Base-by-base conservation (phyloP, 30 jellyfish, hydroid and myxozoan species). In the Hydractinia symbiolongicarpus region DNA sequence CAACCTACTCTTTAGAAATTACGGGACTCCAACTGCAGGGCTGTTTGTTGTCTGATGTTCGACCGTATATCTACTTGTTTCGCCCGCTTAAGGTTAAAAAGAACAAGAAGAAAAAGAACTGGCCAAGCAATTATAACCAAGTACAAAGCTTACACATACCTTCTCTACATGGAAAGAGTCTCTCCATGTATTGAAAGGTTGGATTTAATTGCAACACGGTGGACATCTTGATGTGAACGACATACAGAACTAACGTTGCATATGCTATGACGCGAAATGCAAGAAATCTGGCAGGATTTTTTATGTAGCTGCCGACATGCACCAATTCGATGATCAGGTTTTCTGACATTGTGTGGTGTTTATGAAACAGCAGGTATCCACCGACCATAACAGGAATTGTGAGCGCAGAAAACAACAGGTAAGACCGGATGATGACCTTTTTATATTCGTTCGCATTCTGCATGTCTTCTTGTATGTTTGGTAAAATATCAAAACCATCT, bases 381-480 rank as follows among this genome's bases (percentile, higher is more conserved):
- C 70, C 70, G 19, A 60, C 19, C 70, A 60, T 60, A 60, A 60
- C 70, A 60, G 70, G 70, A 60, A 60, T 16, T 2, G 70, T 60
- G 19, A 60, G 70, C 17, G 70, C 70, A 60, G 70, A 13, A 60
- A 60, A 60, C n/a, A 16, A 13, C n/a, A 60, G 19, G 70, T 60
- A 60, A 60, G 70, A 13, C 19, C 70, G 1, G 70, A 60, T 13
- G 19, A 60, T 60, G n/a, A 60, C 70, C 19, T 60, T 60, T 1
- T 14, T 13, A 60, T 60, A 60, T 60, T 60, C 70, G 19, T 60
- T 60, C 19, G 70, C 17, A 14, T 60, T 16, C n/a, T 16, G n/a
- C 70, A 60, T 60, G 3, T 60, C 70, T 16, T 60, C 70, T 16
- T 60, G 70, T 13, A 60, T 60, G 17, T 14, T 60, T 14, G 70